These are phyloP conservation scores for Orchesella flavescens DNA, from an alignment of 2,888 invertebrate species.

Conservation along the genomic window DNA sequence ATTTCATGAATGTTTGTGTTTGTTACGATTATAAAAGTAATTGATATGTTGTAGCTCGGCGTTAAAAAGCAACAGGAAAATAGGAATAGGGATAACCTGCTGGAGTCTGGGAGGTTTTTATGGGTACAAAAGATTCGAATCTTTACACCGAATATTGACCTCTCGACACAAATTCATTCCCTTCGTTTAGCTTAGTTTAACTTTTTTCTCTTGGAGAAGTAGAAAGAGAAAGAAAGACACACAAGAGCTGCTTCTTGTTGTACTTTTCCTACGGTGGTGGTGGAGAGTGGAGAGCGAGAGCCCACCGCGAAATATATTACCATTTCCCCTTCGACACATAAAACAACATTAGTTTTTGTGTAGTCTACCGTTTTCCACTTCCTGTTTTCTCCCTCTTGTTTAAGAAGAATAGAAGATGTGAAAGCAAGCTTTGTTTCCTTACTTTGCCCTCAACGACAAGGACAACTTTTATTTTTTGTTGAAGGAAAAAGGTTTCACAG, in stretches of 20 bases:
- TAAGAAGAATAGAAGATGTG: constrained; percentile 17
- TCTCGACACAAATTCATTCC: constrained; percentile 60
- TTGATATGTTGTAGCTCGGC: constrained; percentile 51
- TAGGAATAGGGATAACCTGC: constrained; percentile 20
- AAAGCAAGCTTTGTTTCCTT: constrained; percentile 42
- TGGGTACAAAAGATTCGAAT: constrained; percentile 42
- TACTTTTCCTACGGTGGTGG: background rate
- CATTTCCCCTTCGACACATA: constrained; percentile 65
- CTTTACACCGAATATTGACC: constrained; percentile 60
- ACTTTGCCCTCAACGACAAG: background rate
- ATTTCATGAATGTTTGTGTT: background rate
- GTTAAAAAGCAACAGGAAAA: constrained; percentile 16
- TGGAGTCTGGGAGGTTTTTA: background rate
- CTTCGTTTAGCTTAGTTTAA: constrained; percentile 45
- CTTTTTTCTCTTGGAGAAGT: constrained; percentile 2
- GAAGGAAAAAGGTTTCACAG: constrained; percentile 56
- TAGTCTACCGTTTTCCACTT: constrained; percentile 50
- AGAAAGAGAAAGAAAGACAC: background rate
- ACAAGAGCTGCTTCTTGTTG: background rate
- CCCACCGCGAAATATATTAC: constrained; percentile 61
- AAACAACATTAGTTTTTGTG: constrained; percentile 58
- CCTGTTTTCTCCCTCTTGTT: constrained; percentile 44
- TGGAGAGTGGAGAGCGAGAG: too few relatives aligned
- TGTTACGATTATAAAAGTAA: constrained; percentile 53
- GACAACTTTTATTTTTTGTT: too few relatives aligned